A percentile compares a stretch with the other conserved stretches of the same genome.
These are phyloP conservation scores for Phalacrocorax brasilianus DNA, from an alignment of 2,113 vertebrate genomes.

Conservation along the genomic window DNA sequence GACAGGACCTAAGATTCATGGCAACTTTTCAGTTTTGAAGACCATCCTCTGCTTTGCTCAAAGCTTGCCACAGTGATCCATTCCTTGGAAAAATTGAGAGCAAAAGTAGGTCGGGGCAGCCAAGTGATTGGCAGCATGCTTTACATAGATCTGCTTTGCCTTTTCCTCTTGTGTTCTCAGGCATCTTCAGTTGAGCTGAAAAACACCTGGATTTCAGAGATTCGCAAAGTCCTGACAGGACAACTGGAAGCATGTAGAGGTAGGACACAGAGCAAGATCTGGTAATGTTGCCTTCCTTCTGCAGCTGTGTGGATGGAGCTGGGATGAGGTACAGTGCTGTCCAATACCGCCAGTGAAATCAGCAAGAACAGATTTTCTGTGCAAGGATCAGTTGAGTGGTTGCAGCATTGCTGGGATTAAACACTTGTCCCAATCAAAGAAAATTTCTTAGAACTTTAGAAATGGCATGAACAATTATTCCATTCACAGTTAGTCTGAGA, in stretches of 20 bases:
- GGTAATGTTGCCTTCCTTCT: neutral
- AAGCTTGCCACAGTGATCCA: neutral
- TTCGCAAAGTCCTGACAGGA: conserved; percentile 90
- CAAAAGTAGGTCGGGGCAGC: neutral
- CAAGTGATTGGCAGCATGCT: neutral
- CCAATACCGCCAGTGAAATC: neutral
- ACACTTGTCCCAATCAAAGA: neutral
- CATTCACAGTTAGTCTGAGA: neutral
- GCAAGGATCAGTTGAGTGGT: neutral
- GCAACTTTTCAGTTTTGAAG: neutral
- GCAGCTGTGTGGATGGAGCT: neutral
- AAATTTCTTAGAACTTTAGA: neutral
- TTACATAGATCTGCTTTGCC: neutral
- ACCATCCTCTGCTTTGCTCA: neutral
- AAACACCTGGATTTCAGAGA: conserved; percentile 93
- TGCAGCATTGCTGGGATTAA: neutral
- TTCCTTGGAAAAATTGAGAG: neutral
- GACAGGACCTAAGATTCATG: neutral
- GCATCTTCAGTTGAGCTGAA: conserved; percentile 92
- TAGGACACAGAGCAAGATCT: conserved; percentile 23
- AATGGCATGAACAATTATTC: neutral
- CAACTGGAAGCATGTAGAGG: conserved; percentile 91
- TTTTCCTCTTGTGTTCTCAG: conserved; percentile 69
- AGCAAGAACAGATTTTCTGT: neutral
- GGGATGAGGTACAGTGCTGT: neutral